phyloP scores from a whole-genome alignment of 2,888 invertebrate genomes.

The Rhaphigaster nebulosa region DNA sequence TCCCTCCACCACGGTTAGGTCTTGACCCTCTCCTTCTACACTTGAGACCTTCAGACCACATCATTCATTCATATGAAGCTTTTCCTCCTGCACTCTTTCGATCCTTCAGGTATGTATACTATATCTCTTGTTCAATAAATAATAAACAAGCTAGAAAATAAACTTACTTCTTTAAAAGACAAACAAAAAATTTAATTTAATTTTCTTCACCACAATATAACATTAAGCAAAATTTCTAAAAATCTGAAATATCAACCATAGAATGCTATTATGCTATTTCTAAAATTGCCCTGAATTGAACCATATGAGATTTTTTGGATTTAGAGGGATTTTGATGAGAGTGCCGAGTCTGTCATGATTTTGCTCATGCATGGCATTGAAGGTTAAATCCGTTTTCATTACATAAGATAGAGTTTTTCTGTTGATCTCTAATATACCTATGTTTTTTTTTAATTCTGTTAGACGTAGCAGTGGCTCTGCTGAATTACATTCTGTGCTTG shows the following conservation, averaged over 20 bases:
- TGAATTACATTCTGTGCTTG: constrained; percentile 79
- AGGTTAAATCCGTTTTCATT: not conserved
- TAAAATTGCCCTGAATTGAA: not conserved
- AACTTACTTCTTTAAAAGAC: not conserved
- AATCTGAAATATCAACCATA: not conserved
- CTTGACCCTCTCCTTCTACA: constrained; percentile 53
- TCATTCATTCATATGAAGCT: constrained; percentile 62
- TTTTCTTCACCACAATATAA: not conserved
- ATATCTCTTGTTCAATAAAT: not conserved
- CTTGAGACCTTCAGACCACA: constrained; percentile 57
- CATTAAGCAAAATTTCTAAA: not conserved
- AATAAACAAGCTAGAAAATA: not conserved
- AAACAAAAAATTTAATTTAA: too few relatives aligned
- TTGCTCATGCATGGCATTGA: not conserved
- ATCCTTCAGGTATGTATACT: constrained; percentile 59
- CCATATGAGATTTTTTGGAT: not conserved
- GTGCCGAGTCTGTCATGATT: not conserved
- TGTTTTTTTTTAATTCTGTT: constrained; percentile 40
- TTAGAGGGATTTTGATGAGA: not conserved
- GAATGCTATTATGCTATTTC: not conserved
- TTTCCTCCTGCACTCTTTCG: constrained; percentile 61
- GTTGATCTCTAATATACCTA: not conserved
- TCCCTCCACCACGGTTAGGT: constrained; percentile 8
- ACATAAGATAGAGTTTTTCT: not conserved
- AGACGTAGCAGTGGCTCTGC: constrained; percentile 72